Evolutionary conservation across 2,797 vertebrate genomes (phyloP).

Genomic region (Lutjanus argentimaculatus): DNA sequence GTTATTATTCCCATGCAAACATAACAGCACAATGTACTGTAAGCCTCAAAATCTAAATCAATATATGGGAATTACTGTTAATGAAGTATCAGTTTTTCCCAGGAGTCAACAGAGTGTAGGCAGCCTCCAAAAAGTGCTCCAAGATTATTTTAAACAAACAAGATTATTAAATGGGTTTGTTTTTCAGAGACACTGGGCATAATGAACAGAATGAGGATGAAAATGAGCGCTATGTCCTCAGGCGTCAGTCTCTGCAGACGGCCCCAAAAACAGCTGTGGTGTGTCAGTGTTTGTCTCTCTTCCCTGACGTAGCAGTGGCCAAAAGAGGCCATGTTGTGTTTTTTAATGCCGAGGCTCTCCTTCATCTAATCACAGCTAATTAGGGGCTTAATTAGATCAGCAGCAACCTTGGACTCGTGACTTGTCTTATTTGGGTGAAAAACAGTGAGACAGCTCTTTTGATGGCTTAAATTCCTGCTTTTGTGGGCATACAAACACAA

Average conservation of each 20-base stretch:
- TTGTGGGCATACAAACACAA: neutral
- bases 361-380: conserved; percentile 70
- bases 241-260: conserved; percentile 43
- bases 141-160: conserved; percentile 59
- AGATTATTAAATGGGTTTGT: conserved; percentile 45
- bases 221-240: conserved; percentile 54
- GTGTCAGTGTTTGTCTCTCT: conserved; percentile 53
- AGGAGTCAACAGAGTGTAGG: conserved; percentile 10
- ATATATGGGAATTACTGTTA: conserved; percentile 23
- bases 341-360: conserved; percentile 28
- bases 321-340: conserved; percentile 41
- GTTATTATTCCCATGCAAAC: conserved; percentile 36
- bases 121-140: conserved; percentile 28
- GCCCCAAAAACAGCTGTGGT: conserved; percentile 62
- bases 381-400: conserved; percentile 65
- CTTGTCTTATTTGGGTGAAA: conserved; percentile 35
- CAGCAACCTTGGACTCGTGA: conserved; percentile 56
- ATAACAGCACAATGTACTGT: neutral
- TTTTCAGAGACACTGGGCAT: conserved; percentile 38
- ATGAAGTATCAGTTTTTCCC: conserved; percentile 41
- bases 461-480: conserved; percentile 12
- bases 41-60: conserved; percentile 33
- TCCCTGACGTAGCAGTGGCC: conserved; percentile 30
- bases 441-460: conserved; percentile 11
- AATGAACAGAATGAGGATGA: conserved; percentile 60